Evolutionary conservation across 2,888 invertebrate species (phyloP).

Genomic region (Scaptomyza cyrtandrae): DNA sequence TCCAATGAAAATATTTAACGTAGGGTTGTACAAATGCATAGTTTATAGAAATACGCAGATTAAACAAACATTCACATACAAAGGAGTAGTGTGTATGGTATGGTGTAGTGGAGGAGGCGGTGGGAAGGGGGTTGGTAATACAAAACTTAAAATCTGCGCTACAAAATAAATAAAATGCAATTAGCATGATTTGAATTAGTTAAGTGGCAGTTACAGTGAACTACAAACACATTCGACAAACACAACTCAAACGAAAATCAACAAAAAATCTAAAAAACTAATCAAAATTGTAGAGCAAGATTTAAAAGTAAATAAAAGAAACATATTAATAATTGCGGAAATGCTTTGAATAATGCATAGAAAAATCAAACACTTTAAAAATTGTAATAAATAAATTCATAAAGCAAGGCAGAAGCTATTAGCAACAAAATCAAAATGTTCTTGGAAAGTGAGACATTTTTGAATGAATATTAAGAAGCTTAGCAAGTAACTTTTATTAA

Average conservation of each 20-base stretch:
- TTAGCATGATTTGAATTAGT: constrained; percentile 85
- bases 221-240: background rate
- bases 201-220: constrained; percentile 75
- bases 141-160: constrained; percentile 77
- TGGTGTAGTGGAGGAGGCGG: too few species aligned
- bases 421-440: too few species aligned
- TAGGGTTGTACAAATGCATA: constrained; percentile 16
- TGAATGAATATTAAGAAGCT: background rate
- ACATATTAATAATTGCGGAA: too few species aligned
- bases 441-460: background rate
- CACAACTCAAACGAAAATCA: background rate
- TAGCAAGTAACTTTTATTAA: background rate
- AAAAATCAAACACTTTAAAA: background rate
- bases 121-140: constrained; percentile 48
- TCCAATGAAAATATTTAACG: background rate
- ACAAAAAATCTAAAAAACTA: background rate
- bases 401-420: background rate
- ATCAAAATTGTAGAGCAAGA: too few species aligned
- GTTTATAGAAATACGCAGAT: constrained; percentile 3
- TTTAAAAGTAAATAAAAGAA: background rate
- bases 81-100: background rate
- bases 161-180: constrained; percentile 84
- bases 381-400: background rate
- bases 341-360: too few species aligned
- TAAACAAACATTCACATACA: background rate